Percentiles rank a stretch among this genome's conserved stretches.
phyloP scores from a whole-genome alignment of 2,113 vertebrate species.

The Phalacrocorax brasilianus region DNA sequence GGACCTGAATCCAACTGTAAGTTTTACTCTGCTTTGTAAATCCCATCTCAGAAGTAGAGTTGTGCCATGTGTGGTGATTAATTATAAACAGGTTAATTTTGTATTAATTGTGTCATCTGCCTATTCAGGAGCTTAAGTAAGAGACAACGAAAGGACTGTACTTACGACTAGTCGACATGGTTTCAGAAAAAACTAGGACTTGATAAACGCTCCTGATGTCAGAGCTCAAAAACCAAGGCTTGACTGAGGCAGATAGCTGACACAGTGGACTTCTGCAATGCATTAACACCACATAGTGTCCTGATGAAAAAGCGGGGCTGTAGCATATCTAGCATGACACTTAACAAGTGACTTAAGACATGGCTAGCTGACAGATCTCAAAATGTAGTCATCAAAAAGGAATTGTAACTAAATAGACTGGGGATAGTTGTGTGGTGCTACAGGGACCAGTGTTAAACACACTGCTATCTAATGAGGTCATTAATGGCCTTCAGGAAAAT shows the following conservation, averaged over 20 bases:
- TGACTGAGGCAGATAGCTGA: background rate
- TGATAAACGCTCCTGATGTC: background rate
- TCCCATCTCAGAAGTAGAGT: background rate
- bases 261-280: background rate
- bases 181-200: background rate
- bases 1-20: background rate
- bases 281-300: accelerated
- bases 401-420: background rate
- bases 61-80: background rate
- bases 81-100: background rate
- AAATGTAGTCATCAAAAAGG: background rate
- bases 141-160: background rate
- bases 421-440: background rate
- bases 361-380: background rate
- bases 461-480: background rate
- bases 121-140: background rate
- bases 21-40: background rate
- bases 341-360: background rate
- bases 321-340: background rate
- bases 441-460: background rate
- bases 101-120: background rate
- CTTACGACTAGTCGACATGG: accelerated
- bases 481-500: background rate
- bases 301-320: background rate
- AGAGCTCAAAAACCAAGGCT: background rate